These are phyloP conservation scores for Xanthia icteritia DNA, from an alignment of 2,888 invertebrate genomes.

Conservation along the genomic window DNA sequence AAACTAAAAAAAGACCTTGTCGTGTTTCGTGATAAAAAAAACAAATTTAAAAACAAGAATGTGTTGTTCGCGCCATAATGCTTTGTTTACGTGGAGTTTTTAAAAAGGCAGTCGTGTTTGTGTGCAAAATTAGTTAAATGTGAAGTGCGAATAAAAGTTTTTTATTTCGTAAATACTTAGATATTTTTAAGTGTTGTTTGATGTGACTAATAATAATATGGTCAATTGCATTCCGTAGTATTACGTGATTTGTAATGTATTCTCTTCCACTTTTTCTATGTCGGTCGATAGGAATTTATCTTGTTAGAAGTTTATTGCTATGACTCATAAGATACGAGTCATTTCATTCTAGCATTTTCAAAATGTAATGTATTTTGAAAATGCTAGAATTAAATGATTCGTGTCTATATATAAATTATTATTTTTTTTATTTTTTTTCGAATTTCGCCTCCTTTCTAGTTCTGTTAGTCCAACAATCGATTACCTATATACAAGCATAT, in stretches of 20 bases:
- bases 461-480: too few relatives aligned
- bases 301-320: not conserved
- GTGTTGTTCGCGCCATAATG: slow-evolving; percentile 42
- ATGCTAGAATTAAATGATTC: too few relatives aligned
- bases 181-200: slow-evolving; percentile 26
- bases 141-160: slow-evolving; percentile 45
- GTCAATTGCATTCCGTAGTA: not conserved
- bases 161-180: slow-evolving; percentile 1
- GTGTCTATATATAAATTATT: too few relatives aligned
- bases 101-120: slow-evolving; percentile 21
- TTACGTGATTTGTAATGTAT: not conserved
- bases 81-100: slow-evolving; percentile 41
- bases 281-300: not conserved
- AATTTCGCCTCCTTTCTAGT: too few relatives aligned
- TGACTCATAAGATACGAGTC: not conserved
- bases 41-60: slow-evolving; percentile 35
- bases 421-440: too few relatives aligned
- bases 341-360: too few relatives aligned
- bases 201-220: slow-evolving; percentile 43
- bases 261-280: not conserved
- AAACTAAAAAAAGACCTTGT: slow-evolving; percentile 30
- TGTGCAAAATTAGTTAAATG: slow-evolving; percentile 9
- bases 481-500: too few relatives aligned
- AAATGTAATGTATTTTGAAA: too few relatives aligned
- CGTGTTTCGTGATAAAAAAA: slow-evolving; percentile 24